These are phyloP conservation scores for Digitonthophagus gazella DNA, from an alignment of 2,888 invertebrate genomes.

Conservation along the genomic window DNA sequence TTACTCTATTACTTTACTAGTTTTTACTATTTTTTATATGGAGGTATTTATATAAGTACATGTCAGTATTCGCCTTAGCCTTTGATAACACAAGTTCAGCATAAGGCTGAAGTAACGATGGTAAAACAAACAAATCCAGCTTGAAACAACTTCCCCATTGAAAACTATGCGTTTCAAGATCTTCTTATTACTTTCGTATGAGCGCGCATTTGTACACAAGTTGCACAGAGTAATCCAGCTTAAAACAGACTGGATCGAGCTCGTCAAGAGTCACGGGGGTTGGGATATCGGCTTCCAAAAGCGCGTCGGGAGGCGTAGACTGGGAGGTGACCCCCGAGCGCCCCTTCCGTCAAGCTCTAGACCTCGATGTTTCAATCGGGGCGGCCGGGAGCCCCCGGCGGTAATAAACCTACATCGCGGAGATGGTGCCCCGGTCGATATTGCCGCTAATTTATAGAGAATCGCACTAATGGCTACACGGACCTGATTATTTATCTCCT, in stretches of 20 bases:
- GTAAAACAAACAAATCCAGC: not conserved
- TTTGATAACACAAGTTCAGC: no score
- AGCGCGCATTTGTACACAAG: not conserved
- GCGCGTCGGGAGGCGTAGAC: not conserved
- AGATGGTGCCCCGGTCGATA: constrained; percentile 23
- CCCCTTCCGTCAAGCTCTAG: constrained; percentile 20
- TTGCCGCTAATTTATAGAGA: constrained; percentile 43
- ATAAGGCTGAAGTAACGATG: not conserved
- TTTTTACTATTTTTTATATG: not conserved
- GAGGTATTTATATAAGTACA: not conserved
- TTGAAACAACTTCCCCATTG: no score
- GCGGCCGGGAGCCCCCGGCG: constrained; percentile 28
- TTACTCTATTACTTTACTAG: no score
- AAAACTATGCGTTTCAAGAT: not conserved
- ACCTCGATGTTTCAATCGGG: constrained; percentile 30
- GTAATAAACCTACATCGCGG: constrained; percentile 30
- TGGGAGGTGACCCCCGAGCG: not conserved
- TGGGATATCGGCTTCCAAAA: no score
- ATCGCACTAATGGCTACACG: constrained; percentile 43
- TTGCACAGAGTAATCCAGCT: constrained; percentile 2
- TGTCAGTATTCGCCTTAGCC: not conserved
- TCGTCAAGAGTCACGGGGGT: no score
- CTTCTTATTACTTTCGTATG: not conserved
- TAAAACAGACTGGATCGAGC: constrained; percentile 20
- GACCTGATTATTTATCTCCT: constrained; percentile 45